Evolutionary conservation across 1,140 invertebrate genomes (phyloP).

Genomic region (Ceratitis capitata): DNA sequence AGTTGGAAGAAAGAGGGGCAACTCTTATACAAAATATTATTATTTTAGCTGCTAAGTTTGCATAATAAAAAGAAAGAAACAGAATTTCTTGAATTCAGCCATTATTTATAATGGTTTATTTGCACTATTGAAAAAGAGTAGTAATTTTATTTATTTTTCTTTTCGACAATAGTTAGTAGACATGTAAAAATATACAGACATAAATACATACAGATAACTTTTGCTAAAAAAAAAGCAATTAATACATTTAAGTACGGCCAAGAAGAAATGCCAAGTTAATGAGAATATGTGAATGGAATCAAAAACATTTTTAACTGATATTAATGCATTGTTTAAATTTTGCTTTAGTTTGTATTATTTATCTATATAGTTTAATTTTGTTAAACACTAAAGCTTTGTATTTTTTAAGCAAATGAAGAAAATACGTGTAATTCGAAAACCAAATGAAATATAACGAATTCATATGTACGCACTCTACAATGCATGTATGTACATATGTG

Average conservation of each 20-base stretch:
- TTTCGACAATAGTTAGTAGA: not conserved
- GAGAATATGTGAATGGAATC: not conserved
- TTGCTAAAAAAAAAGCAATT: too few species aligned
- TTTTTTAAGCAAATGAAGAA: not conserved
- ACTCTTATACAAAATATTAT: too few species aligned
- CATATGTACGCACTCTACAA: too few species aligned
- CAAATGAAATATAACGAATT: not conserved
- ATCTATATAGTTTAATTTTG: conserved; percentile 24
- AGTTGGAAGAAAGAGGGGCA: not conserved
- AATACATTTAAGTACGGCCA: too few species aligned
- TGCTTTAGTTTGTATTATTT: conserved; percentile 37
- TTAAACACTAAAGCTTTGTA: not conserved
- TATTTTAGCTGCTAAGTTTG: not conserved
- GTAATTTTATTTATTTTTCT: not conserved
- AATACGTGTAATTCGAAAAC: not conserved
- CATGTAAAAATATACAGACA: not conserved
- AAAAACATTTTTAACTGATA: not conserved
- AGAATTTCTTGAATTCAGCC: not conserved
- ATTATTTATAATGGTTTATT: not conserved
- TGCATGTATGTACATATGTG: too few species aligned
- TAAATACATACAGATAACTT: not conserved
- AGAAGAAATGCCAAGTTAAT: not conserved
- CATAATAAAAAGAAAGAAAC: too few species aligned
- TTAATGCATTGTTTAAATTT: conserved; percentile 12
- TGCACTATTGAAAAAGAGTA: conserved; percentile 10